These are phyloP conservation scores for Coranthus polyacanthus DNA, from an alignment of 2,797 vertebrate genomes.

Conservation along the genomic window DNA sequence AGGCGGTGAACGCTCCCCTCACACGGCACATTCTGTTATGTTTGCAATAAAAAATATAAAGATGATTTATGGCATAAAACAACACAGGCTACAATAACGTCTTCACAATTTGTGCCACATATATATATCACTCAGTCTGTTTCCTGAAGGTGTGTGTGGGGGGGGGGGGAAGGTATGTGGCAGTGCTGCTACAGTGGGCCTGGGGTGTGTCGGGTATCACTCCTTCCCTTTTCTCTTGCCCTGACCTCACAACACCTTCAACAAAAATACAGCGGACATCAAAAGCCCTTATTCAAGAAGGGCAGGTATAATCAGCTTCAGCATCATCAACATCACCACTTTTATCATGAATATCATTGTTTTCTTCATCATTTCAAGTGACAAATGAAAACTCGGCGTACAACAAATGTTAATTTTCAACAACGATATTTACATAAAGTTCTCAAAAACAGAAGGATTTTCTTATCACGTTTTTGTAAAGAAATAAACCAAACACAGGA, in stretches of 20 bases:
- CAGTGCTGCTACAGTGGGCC: slow-evolving; percentile 74
- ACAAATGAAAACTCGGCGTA: slow-evolving; percentile 83
- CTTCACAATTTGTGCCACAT: slow-evolving; percentile 21
- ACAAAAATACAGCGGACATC: slow-evolving; percentile 84
- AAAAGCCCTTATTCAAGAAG: slow-evolving; percentile 88
- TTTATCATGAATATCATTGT: slow-evolving; percentile 76
- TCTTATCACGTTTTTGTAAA: slow-evolving; percentile 77
- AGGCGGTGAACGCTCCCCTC: slow-evolving; percentile 44
- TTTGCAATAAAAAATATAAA: slow-evolving; percentile 32
- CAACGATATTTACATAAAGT: slow-evolving; percentile 88
- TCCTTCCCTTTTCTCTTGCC: slow-evolving; percentile 72
- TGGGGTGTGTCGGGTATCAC: slow-evolving; percentile 73
- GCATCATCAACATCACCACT: slow-evolving; percentile 79
- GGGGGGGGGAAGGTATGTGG: slow-evolving; percentile 44
- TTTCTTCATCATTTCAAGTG: slow-evolving; percentile 82
- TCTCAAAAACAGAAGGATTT: slow-evolving; percentile 77
- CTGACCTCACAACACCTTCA: slow-evolving; percentile 71
- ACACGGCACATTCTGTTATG: slow-evolving; percentile 17
- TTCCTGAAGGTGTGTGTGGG: slow-evolving; percentile 39
- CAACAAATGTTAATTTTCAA: slow-evolving; percentile 83
- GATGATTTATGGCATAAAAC: slow-evolving; percentile 22
- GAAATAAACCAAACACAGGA: slow-evolving; percentile 81
- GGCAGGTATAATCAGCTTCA: slow-evolving; percentile 79
- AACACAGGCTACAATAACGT: slow-evolving; percentile 45
- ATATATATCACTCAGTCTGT: slow-evolving; percentile 19